Evolutionary conservation across 2,888 invertebrate species (phyloP).

Genomic region (Lamellibrachia satsuma): DNA sequence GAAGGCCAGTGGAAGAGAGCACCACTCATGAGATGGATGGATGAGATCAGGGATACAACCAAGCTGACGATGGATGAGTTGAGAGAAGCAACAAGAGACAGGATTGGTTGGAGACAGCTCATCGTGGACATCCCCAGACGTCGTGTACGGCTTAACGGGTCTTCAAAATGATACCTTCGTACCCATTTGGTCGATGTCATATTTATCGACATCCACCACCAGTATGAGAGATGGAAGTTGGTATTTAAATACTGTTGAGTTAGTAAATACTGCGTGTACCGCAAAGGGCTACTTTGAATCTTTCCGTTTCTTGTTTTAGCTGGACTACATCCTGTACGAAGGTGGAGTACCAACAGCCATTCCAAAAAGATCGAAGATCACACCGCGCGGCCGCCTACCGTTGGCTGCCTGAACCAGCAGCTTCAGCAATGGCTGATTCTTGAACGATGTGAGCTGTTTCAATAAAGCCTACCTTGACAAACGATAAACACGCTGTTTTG

Average conservation of each 20-base stretch:
- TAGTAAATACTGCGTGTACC: neutral
- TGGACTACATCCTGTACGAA: constrained; percentile 12
- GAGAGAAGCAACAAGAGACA: too few species aligned
- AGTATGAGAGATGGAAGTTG: neutral
- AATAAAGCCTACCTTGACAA: neutral
- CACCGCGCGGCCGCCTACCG: neutral
- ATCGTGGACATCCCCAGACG: too few species aligned
- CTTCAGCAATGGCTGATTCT: neutral
- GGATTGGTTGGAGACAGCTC: too few species aligned
- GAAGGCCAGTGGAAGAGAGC: too few species aligned
- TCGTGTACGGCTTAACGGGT: too few species aligned
- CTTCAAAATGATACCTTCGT: too few species aligned
- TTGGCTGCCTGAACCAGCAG: neutral
- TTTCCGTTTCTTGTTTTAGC: neutral
- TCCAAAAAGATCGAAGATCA: neutral
- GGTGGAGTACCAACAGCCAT: neutral
- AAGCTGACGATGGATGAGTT: too few species aligned
- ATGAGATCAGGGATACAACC: too few species aligned
- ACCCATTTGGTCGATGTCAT: too few species aligned
- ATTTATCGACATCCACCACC: too few species aligned
- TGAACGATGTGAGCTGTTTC: neutral
- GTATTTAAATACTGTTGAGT: neutral
- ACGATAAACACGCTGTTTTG: neutral
- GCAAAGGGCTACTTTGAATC: neutral
- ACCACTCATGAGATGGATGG: too few species aligned